Evolutionary conservation across 2,113 vertebrate species (phyloP), one percentile per base, ranked within the genome.

Genomic region (Oriolus oriolus): DNA sequence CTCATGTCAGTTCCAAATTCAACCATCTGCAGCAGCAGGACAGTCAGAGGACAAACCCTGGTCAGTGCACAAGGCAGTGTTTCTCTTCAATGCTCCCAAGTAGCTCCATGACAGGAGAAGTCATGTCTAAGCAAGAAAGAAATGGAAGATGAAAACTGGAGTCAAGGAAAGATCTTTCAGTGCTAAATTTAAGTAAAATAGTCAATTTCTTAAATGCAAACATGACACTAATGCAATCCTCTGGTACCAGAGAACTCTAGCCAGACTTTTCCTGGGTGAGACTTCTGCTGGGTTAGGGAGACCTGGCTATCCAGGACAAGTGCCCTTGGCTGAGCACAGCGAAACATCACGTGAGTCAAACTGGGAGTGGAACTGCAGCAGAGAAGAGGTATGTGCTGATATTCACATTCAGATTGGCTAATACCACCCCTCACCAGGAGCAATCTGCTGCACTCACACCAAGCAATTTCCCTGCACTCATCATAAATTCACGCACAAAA

Each of bases 281-380:
- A 21, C 4, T 66, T 90, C 19, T 35, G 12, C 50, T 41, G 31
- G 11, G 2, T 60, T 53, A 65, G 6, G 31, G 20, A 82, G 3
- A 71, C 3, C 17, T 73, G 27, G 15, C 13, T 4, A 0, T 9
- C 7, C 16, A 49, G 16, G 23, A 22, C 12, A 56, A 74, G 19
- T 0, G 1, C 1, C 5, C 16, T 24, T 50, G n/a, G 10, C 16
- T 49, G 16, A 31, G 21, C 33, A 79, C 12, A 33, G 21, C 5
- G 27, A 49, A 64, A 39, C 1, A 2, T 19, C 20, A 14, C 1
- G 1, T 3, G 57, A 50, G 37, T 39, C 45, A 74, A 42, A 57
- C 0, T 15, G 16, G 15, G 24, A 68, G 9, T 11, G 11, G 26
- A 63, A 16, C 26, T 74, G 27, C 17, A 35, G 14, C 3, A 1